Conservation (phyloP, 2,113 vertebrate species). For the Malurus melanocephalus region DNA sequence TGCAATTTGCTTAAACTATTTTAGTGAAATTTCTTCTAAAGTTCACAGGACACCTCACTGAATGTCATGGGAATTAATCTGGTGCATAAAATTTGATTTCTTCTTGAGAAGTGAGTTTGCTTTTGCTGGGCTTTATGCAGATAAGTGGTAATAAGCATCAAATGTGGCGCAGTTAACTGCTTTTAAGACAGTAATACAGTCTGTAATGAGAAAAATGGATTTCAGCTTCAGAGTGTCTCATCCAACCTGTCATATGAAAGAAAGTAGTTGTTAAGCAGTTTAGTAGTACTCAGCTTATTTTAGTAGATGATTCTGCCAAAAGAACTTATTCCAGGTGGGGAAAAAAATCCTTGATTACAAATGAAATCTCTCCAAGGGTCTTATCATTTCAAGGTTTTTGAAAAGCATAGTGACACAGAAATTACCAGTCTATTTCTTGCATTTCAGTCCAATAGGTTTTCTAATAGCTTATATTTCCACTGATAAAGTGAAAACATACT, state of each 20-base stretch:
- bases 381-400: not conserved
- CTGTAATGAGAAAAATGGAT: conserved; percentile 26
- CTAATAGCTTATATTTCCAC: not conserved
- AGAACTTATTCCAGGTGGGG: not conserved
- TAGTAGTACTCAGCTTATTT: not conserved
- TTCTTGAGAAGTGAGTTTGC: not conserved
- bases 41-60: conserved; percentile 39
- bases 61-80: conserved; percentile 21
- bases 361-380: not conserved
- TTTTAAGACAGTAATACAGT: not conserved
- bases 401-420: not conserved
- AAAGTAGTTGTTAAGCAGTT: not conserved
- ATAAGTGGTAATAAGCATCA: not conserved
- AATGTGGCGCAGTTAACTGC: not conserved
- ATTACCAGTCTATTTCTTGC: not conserved
- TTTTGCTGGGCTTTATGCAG: not conserved
- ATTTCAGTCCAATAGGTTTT: not conserved
- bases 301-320: not conserved
- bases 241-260: not conserved
- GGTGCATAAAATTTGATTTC: not conserved
- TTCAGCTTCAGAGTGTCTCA: not conserved
- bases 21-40: conserved; percentile 61
- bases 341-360: not conserved
- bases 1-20: conserved; percentile 64
- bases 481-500: conserved; percentile 17